Evolutionary conservation across 1,140 invertebrate species (phyloP), one percentile per base, ranked within the genome.

Genomic region (Temnothorax curvispinosus): DNA sequence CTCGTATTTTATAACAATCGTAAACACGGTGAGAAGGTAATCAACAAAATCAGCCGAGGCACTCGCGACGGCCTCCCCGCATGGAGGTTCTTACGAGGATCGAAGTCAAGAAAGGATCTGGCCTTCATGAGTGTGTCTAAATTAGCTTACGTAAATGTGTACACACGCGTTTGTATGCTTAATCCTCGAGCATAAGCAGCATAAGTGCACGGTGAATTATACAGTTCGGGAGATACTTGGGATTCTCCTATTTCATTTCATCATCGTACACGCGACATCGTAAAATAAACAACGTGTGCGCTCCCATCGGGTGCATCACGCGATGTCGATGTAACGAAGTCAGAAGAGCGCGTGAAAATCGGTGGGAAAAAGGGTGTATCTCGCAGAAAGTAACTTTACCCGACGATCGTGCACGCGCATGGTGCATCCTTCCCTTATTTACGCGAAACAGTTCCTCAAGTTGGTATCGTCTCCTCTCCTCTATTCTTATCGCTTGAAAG

Each of bases 121-220:
- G 80, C 80, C 69, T 82, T 82, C 32, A 82, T n/a, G 41, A 74
- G 54, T 74, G 80, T 58, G 80, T 84, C 80, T 74, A 74, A 74
- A 84, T 84, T 84, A 84, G 80, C 80, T 84, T 84, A 84, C 54
- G 69, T 78, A 58, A 58, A 81, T 80, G 77, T 64, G 75, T 41
- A 69, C 84, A 86, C 84, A 67, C 60, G 52, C 60, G 74, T 85
- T 56, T 81, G 15, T 86, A 82, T 47, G 80, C 67, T 72, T 74
- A 47, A 44, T 82, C 41, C 27, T 58, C 67, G 18, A 82, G 38
- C 50, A n/a, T 82, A 60, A 84, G 69, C 38, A 82, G 38, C 50
- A n/a, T 82, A 60, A 84, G 69, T 47, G 54, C 69, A 74, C 41
- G 13, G 27, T 47, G 69, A 74, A 38, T 74, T 47, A 72, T 60